These are phyloP conservation scores for Trachurus trachurus DNA, from an alignment of 2,797 vertebrate genomes.

Conservation along the genomic window DNA sequence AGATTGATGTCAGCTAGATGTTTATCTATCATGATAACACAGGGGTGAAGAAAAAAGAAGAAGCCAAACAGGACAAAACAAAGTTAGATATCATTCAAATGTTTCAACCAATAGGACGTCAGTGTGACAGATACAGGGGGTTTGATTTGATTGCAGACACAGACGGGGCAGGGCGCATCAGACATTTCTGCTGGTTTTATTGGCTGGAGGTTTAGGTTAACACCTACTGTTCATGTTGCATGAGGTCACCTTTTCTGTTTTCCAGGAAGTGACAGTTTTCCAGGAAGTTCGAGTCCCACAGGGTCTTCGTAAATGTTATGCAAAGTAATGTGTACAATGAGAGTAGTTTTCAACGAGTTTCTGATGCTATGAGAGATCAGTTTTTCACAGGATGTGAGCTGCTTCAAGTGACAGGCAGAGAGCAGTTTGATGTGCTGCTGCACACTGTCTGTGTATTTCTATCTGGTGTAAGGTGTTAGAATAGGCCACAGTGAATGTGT, in stretches of 20 bases:
- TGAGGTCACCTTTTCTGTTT: constrained; percentile 26
- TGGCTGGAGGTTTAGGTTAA: constrained; percentile 14
- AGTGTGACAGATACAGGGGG: background rate
- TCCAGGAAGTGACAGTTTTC: constrained; percentile 43
- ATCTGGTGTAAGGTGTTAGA: background rate
- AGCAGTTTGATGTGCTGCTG: background rate
- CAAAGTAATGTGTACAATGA: constrained; percentile 23
- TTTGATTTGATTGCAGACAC: background rate
- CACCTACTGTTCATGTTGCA: background rate
- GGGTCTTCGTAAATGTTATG: constrained; percentile 25
- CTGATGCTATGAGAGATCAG: background rate
- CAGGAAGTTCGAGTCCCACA: constrained; percentile 36
- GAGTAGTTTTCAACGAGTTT: background rate
- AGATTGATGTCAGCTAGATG: background rate
- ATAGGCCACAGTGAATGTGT: background rate
- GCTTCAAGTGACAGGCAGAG: background rate
- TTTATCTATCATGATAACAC: background rate
- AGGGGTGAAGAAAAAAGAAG: background rate
- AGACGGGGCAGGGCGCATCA: background rate
- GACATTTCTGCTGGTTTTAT: constrained; percentile 15
- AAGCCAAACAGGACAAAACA: background rate
- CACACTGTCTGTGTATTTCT: background rate
- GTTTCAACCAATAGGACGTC: background rate
- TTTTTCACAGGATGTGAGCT: background rate
- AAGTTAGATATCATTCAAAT: background rate